Percentiles rank a stretch among this genome's conserved stretches.
Conservation (phyloP, 1,140 invertebrate species). For the Drosophila bipectinata region DNA sequence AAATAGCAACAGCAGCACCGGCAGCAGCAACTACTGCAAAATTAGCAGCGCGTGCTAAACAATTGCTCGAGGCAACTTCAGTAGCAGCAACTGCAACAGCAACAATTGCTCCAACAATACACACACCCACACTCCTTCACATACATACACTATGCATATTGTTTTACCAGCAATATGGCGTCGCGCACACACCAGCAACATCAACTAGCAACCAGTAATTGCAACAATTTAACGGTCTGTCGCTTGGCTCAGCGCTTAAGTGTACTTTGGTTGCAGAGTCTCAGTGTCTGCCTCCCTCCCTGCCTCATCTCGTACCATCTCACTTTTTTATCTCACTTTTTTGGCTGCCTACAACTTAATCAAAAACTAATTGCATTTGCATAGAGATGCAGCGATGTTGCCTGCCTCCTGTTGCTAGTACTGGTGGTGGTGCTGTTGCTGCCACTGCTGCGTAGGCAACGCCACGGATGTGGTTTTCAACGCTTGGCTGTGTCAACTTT, state of each 20-base stretch:
- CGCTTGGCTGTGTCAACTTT: constrained; percentile 81
- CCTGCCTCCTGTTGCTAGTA: constrained; percentile 12
- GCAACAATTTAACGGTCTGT: constrained; percentile 83
- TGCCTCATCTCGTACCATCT: background rate
- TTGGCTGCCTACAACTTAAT: constrained; percentile 74
- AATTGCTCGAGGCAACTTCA: constrained; percentile 62
- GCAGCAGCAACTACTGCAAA: constrained; percentile 55
- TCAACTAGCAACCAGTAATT: constrained; percentile 71
- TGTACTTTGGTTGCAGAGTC: constrained; percentile 62
- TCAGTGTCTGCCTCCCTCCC: background rate
- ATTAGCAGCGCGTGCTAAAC: constrained; percentile 82
- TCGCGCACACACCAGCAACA: constrained; percentile 37
- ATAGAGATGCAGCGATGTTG: constrained; percentile 55
- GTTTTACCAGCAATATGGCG: constrained; percentile 79
- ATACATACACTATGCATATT: constrained; percentile 55
- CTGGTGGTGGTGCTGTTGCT: constrained; percentile 14
- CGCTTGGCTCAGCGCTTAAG: constrained; percentile 77
- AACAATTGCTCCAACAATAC: constrained; percentile 32
- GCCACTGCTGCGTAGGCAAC: constrained; percentile 53
- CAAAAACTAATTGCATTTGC: constrained; percentile 82
- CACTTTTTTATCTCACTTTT: constrained; percentile 29
- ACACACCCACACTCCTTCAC: constrained; percentile 41
- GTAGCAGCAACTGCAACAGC: constrained; percentile 32
- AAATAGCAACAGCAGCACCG: constrained; percentile 18
- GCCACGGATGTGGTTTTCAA: constrained; percentile 80